Base-by-base conservation (phyloP, 2,888 invertebrate species). In the Electrophaes corylata region DNA sequence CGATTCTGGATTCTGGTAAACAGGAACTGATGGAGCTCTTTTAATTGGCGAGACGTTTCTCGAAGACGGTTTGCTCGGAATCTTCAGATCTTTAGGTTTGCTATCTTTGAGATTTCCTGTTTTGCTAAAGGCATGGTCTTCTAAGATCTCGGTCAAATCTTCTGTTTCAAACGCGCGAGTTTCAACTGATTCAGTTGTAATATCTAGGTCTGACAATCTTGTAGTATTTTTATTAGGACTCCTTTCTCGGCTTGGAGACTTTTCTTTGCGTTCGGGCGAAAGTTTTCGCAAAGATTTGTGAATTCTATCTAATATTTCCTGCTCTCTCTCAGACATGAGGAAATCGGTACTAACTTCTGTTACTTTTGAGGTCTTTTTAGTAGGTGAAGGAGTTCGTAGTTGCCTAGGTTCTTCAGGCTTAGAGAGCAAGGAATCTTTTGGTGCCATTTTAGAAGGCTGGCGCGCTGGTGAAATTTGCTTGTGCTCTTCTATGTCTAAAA, bases 41-140 rank as follows among this genome's bases (percentile, higher is more conserved):
- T 91, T 91, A 3, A 72, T 78, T 19, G 91, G 89, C 3, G 89
- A 89, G 14, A 77, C 71, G 60, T 79, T 89, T 65, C 87, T 78
- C 3, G 84, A 79, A 20, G 76, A 66, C 49, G 79, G 75, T 61
- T 86, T 89, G 47, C 62, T 79, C 8, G 71, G 55, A 5, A 67
- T 57, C 65, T 79, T 83, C 45, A 71, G 69, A 19, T 78, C 78
- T 62, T 75, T 78, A n/a, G 62, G 57, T 57, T 74, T 83, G 26
- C 75, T 74, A 53, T 67, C 60, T 52, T 69, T 76, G 1, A 64
- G 33, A 53, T 76, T 80, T 48, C 23, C 62, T 20, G 62, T 60
- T 60, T 72, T 74, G 4, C 41, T 60, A 2, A 56, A 57, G n/a
- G 60, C 51, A 41, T 70, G 59, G 35, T 74, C 68, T 14, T 71